Evolutionary conservation across 2,797 vertebrate genomes (phyloP).

Genomic region (Hemibagrus guttatus): DNA sequence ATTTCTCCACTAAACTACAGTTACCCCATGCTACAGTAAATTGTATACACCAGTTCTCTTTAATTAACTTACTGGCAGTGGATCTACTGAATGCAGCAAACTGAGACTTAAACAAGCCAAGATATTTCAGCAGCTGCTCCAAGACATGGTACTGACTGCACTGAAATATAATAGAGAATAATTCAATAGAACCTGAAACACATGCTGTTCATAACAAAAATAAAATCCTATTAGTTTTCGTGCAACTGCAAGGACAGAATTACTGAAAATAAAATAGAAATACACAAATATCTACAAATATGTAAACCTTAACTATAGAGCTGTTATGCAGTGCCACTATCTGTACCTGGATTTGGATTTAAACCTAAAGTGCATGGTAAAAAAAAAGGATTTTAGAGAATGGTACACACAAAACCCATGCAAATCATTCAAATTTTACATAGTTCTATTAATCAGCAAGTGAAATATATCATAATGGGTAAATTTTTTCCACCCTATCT

Average conservation of each 20-base stretch:
- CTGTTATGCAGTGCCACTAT: background rate
- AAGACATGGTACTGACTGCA: background rate
- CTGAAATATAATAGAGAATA: background rate
- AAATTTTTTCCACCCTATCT: background rate
- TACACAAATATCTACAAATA: background rate
- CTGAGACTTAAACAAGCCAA: slow-evolving; percentile 27
- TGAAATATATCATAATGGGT: background rate
- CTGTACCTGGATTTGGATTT: background rate
- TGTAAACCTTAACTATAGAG: background rate
- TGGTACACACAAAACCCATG: background rate
- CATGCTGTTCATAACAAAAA: background rate
- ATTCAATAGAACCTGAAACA: background rate
- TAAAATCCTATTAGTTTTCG: background rate
- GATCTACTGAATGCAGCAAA: slow-evolving; percentile 36
- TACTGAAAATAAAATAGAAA: background rate
- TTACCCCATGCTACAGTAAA: slow-evolving; percentile 15
- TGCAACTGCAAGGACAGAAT: background rate
- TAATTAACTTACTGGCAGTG: slow-evolving; percentile 16
- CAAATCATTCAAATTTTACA: background rate
- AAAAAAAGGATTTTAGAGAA: background rate
- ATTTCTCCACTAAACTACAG: slow-evolving; percentile 11
- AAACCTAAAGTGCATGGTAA: background rate
- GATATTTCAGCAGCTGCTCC: background rate
- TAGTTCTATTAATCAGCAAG: background rate
- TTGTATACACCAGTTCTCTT: background rate